Conservation (phyloP, 92 coral and sea anemone species). For the Epizoanthus fatuus region DNA sequence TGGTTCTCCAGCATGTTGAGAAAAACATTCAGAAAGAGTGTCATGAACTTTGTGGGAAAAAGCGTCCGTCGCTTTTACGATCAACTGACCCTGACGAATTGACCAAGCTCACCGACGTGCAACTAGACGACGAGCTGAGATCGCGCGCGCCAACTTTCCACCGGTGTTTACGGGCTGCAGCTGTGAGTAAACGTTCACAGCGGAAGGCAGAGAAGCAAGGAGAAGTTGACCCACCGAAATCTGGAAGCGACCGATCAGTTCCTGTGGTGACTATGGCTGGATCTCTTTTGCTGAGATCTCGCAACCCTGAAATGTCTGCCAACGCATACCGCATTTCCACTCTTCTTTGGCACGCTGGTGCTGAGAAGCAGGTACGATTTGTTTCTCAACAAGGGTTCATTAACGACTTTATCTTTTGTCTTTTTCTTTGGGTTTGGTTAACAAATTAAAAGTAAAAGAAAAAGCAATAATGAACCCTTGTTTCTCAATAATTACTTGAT, state of each 20-base stretch:
- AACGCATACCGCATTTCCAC: constrained; percentile 47
- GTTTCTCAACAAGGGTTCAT: neutral
- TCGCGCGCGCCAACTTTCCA: constrained; percentile 42
- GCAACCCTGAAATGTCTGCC: constrained; percentile 36
- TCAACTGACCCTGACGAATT: constrained; percentile 29
- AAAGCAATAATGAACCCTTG: neutral
- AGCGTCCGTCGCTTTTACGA: constrained; percentile 28
- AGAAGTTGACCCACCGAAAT: neutral
- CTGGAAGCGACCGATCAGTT: constrained; percentile 2
- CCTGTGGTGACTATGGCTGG: constrained; percentile 37
- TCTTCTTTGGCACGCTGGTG: constrained; percentile 45
- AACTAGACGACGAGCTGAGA: constrained; percentile 37
- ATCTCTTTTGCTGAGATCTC: constrained; percentile 24
- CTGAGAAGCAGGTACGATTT: constrained; percentile 41
- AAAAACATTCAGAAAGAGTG: constrained; percentile 41
- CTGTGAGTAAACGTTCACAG: constrained; percentile 19
- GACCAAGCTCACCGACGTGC: constrained; percentile 25
- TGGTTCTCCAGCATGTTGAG: constrained; percentile 11
- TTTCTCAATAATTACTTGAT: neutral
- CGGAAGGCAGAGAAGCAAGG: constrained; percentile 12
- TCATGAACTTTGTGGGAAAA: constrained; percentile 33
- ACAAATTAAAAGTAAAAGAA: too few relatives aligned
- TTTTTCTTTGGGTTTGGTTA: too few relatives aligned
- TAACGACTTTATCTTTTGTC: too few relatives aligned
- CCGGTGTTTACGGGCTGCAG: constrained; percentile 47